phyloP scores from a whole-genome alignment of 2,113 vertebrate species.

The Turdus rufiventris region DNA sequence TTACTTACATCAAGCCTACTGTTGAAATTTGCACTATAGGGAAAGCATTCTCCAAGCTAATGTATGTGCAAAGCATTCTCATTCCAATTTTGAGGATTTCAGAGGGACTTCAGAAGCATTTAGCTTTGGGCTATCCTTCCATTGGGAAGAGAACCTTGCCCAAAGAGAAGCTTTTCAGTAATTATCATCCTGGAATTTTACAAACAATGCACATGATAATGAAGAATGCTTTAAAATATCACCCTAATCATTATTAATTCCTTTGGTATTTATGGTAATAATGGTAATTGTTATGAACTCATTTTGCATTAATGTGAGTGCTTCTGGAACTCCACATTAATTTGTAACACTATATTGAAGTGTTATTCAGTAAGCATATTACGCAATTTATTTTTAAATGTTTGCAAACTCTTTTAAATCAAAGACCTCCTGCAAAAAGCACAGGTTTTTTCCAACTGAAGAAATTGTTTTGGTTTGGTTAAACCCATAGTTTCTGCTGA shows the following conservation, averaged over 20 bases:
- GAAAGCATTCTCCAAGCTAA: background rate
- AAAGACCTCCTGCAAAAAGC: background rate
- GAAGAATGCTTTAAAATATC: background rate
- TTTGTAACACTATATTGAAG: background rate
- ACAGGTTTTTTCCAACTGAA: background rate
- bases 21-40: background rate
- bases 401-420: background rate
- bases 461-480: background rate
- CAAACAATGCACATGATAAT: conserved; percentile 29
- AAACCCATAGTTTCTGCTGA: background rate
- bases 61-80: background rate
- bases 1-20: background rate
- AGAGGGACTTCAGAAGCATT: background rate
- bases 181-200: conserved; percentile 19
- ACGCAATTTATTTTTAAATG: background rate
- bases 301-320: conserved; percentile 5
- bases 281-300: conserved; percentile 33
- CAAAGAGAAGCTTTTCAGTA: background rate
- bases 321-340: background rate
- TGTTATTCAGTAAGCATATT: background rate
- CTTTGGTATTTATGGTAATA: conserved; percentile 56
- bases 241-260: conserved; percentile 34
- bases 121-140: background rate
- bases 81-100: background rate
- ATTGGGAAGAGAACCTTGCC: background rate